phyloP scores from a whole-genome alignment of 1,140 invertebrate species.

The Lepidostoma basale region DNA sequence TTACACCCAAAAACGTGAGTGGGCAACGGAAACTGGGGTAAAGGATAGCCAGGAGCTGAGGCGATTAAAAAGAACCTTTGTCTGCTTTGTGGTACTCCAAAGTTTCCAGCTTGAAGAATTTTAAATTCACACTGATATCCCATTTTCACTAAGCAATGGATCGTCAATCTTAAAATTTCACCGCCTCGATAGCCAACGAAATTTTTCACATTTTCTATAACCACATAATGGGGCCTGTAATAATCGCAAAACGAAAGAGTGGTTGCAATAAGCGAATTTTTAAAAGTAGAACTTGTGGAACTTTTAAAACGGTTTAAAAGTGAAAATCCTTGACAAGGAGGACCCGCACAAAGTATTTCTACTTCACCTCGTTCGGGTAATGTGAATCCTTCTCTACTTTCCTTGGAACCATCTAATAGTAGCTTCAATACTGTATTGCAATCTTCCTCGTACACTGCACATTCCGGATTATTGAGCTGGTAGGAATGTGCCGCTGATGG shows the following conservation, averaged over 20 bases:
- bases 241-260: constrained; percentile 87
- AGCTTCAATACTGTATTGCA: constrained; percentile 75
- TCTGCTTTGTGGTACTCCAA: constrained; percentile 84
- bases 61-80: constrained; percentile 81
- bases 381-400: constrained; percentile 60
- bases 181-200: constrained; percentile 80
- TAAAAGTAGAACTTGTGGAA: constrained; percentile 83
- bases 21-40: constrained; percentile 84
- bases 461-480: constrained; percentile 75
- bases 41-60: constrained; percentile 77
- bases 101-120: constrained; percentile 85
- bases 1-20: constrained; percentile 82
- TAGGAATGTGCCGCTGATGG: constrained; percentile 81
- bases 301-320: constrained; percentile 90
- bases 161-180: constrained; percentile 82
- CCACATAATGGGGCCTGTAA: constrained; percentile 83
- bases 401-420: constrained; percentile 64
- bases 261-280: constrained; percentile 86
- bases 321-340: constrained; percentile 90
- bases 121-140: constrained; percentile 90
- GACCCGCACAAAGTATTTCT: constrained; percentile 84
- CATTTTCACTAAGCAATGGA: constrained; percentile 80
- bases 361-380: constrained; percentile 83
- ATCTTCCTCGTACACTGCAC: constrained; percentile 80
- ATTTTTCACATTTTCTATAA: constrained; percentile 88